phyloP scores from a whole-genome alignment of 2,888 invertebrate genomes.

The Mycalesis mineus region DNA sequence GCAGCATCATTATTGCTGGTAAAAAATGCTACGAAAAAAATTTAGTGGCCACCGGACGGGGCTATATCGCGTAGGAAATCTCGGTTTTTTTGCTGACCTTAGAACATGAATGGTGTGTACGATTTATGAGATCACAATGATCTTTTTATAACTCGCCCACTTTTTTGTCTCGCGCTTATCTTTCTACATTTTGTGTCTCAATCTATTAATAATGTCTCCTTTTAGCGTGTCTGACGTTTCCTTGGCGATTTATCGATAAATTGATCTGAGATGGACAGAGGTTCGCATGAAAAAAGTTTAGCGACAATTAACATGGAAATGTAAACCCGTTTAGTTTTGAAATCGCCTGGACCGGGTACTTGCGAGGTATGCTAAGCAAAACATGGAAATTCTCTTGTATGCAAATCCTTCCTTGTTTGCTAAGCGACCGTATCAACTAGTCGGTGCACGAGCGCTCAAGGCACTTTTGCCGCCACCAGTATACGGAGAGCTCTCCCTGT shows the following conservation, averaged over 20 bases:
- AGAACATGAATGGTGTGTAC: constrained; percentile 74
- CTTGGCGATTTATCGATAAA: constrained; percentile 50
- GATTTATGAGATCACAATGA: constrained; percentile 74
- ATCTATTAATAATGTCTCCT: constrained; percentile 76
- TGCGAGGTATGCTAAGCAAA: constrained; percentile 24
- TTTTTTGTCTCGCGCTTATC: constrained; percentile 64
- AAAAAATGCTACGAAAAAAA: constrained; percentile 36
- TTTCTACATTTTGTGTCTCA: constrained; percentile 71
- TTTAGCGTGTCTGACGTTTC: constrained; percentile 59
- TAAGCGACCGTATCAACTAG: constrained; percentile 57
- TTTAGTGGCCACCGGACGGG: constrained; percentile 65
- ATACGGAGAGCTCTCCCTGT: constrained; percentile 37
- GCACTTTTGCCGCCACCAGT: constrained; percentile 44
- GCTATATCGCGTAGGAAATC: constrained; percentile 71
- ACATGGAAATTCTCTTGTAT: constrained; percentile 41
- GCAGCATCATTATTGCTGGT: constrained; percentile 33
- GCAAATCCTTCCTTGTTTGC: constrained; percentile 49
- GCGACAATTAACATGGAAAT: not conserved
- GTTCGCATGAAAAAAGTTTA: not conserved
- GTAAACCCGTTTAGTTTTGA: constrained; percentile 6
- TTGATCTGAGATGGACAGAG: constrained; percentile 22
- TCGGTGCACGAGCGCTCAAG: constrained; percentile 62
- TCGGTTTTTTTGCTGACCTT: constrained; percentile 58
- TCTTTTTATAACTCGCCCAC: constrained; percentile 66
- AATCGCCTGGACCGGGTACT: constrained; percentile 16